phyloP scores from a whole-genome alignment of 2,797 vertebrate species.

The Mallotus villosus region DNA sequence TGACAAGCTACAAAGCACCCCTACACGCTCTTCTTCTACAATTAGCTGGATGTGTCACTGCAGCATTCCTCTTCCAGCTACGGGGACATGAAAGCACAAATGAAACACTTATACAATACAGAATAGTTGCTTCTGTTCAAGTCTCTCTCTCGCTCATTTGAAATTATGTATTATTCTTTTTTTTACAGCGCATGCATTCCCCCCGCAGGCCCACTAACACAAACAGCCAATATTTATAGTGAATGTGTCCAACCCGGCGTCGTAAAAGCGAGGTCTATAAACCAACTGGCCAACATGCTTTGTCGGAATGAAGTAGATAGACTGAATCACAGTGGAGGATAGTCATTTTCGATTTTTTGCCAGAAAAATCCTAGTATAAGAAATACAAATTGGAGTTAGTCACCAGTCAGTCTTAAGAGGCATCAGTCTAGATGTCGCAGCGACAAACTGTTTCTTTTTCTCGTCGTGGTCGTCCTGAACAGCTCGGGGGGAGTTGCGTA shows the following conservation, averaged over 20 bases:
- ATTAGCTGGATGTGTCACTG: no score
- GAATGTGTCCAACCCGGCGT: background rate
- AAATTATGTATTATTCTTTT: no score
- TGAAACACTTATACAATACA: background rate
- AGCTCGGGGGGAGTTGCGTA: no score
- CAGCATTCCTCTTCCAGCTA: no score
- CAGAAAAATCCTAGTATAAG: slow-evolving; percentile 6
- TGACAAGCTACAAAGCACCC: no score
- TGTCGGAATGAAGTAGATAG: slow-evolving; percentile 6
- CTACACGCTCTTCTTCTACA: no score
- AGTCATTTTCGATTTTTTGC: slow-evolving; percentile 3
- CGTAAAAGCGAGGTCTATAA: slow-evolving; percentile 10
- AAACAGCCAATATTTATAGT: slow-evolving; percentile 17
- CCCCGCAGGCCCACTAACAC: slow-evolving; percentile 3
- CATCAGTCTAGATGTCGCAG: background rate
- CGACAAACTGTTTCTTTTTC: no score
- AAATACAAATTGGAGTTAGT: background rate
- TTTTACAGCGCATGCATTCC: slow-evolving; percentile 5
- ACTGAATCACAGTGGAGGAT: slow-evolving; percentile 9
- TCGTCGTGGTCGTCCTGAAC: no score
- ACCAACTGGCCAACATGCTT: slow-evolving; percentile 8
- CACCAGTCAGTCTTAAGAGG: background rate
- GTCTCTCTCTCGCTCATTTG: slow-evolving; percentile 22
- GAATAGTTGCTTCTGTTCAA: slow-evolving; percentile 32
- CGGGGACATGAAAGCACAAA: background rate